phyloP scores from a whole-genome alignment of 1,140 invertebrate species.

The Ceratosolen solmsi region DNA sequence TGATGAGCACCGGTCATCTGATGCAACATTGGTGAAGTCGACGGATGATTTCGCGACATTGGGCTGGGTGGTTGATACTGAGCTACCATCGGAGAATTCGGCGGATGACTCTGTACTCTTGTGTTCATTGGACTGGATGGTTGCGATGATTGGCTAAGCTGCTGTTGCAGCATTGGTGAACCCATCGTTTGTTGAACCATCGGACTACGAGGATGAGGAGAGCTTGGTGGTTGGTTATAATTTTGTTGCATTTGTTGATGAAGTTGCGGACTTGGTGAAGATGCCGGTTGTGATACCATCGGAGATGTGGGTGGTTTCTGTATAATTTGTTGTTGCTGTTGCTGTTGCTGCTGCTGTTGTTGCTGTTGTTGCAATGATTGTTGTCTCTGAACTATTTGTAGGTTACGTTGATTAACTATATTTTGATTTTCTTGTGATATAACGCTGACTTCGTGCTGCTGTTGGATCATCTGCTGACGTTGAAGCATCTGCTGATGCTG shows the following conservation, averaged over 20 bases:
- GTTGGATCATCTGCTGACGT: slow-evolving; percentile 71
- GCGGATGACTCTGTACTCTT: slow-evolving; percentile 64
- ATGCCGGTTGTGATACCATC: slow-evolving; percentile 74
- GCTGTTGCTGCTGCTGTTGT: slow-evolving; percentile 67
- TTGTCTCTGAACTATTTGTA: slow-evolving; percentile 72
- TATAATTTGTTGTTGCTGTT: slow-evolving; percentile 66
- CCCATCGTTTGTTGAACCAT: slow-evolving; percentile 75
- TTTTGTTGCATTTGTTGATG: slow-evolving; percentile 74
- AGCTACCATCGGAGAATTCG: slow-evolving; percentile 69
- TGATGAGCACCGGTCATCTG: slow-evolving; percentile 66
- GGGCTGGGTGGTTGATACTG: slow-evolving; percentile 73
- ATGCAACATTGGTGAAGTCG: slow-evolving; percentile 71
- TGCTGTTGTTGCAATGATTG: slow-evolving; percentile 74
- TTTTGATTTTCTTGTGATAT: slow-evolving; percentile 60
- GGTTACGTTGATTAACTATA: slow-evolving; percentile 62
- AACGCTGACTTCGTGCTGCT: slow-evolving; percentile 70
- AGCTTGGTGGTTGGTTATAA: slow-evolving; percentile 77
- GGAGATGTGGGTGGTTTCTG: slow-evolving; percentile 74
- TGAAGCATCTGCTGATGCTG: slow-evolving; percentile 74
- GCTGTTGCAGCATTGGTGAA: slow-evolving; percentile 74
- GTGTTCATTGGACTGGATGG: slow-evolving; percentile 70
- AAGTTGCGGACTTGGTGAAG: slow-evolving; percentile 75
- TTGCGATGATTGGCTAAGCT: slow-evolving; percentile 69
- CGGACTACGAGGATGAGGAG: slow-evolving; percentile 79
- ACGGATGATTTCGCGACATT: slow-evolving; percentile 67